Conservation (phyloP, 2,888 invertebrate species). For the Sussaba pulchella region DNA sequence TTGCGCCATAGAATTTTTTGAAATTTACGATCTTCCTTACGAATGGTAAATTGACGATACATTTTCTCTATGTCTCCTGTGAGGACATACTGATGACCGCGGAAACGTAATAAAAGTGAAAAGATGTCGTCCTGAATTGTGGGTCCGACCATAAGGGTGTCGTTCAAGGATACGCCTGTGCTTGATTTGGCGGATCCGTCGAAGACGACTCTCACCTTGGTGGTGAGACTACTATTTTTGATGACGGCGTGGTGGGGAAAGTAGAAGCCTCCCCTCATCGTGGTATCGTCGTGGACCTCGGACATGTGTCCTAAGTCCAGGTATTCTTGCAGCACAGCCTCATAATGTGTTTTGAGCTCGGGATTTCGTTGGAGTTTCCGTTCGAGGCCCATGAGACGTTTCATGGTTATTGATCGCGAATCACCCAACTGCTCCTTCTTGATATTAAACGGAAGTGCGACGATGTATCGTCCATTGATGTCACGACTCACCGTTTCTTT, state of each 20-base stretch:
- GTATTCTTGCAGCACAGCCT: conserved; percentile 67
- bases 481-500: conserved; percentile 34
- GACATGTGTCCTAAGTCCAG: conserved; percentile 66
- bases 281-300: too few species aligned
- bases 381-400: conserved; percentile 24
- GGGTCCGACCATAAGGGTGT: conserved; percentile 68
- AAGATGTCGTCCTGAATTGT: conserved; percentile 69
- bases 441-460: too few species aligned
- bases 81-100: conserved; percentile 65
- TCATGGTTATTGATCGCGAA: conserved; percentile 30
- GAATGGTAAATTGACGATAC: conserved; percentile 70
- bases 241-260: conserved; percentile 75
- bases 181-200: conserved; percentile 71
- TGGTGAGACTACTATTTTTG: conserved; percentile 69
- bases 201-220: conserved; percentile 75
- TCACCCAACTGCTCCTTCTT: too few species aligned
- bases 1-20: not conserved
- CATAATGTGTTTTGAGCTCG: conserved; percentile 43
- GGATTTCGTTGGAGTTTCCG: conserved; percentile 26
- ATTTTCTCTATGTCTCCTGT: conserved; percentile 76
- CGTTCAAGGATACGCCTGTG: conserved; percentile 71
- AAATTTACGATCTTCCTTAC: not conserved
- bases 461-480: conserved; percentile 57
- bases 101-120: conserved; percentile 67
- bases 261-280: too few species aligned